Evolutionary conservation across 2,797 vertebrate species (phyloP).

Genomic region (Chromis chromis): DNA sequence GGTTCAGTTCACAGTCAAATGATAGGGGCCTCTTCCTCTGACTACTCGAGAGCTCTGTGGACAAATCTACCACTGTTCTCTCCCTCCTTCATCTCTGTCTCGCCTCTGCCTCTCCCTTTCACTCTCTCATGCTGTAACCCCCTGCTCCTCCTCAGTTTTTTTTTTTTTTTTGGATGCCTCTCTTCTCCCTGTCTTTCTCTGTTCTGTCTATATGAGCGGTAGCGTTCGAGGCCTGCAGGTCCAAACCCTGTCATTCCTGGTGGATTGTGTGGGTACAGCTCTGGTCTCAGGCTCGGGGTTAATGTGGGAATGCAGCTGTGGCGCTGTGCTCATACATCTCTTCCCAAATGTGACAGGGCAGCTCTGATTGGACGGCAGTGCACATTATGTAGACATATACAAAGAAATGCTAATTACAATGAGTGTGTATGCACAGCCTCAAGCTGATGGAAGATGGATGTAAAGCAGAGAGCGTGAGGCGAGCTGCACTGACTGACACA

Average conservation of each 20-base stretch:
- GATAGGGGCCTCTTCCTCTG: constrained; percentile 64
- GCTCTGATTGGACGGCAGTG: constrained; percentile 9
- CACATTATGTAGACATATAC: neutral
- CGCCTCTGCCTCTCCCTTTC: constrained; percentile 22
- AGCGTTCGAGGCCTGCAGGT: constrained; percentile 3
- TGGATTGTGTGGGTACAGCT: constrained; percentile 37
- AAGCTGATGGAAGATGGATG: constrained; percentile 15
- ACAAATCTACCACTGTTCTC: constrained; percentile 67
- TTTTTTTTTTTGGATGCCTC: constrained; percentile 7
- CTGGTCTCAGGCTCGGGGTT: constrained; percentile 19
- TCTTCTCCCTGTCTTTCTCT: neutral
- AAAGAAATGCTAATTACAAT: constrained; percentile 23
- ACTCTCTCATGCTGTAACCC: constrained; percentile 11
- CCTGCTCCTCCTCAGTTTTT: neutral
- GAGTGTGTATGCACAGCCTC: neutral
- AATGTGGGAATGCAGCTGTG: constrained; percentile 58
- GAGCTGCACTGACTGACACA: constrained; percentile 22
- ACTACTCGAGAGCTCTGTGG: constrained; percentile 36
- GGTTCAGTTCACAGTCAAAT: constrained; percentile 70
- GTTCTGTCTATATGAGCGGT: neutral
- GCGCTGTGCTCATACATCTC: constrained; percentile 34
- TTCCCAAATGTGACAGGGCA: constrained; percentile 36
- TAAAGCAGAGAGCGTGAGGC: constrained; percentile 16
- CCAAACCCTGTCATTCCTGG: constrained; percentile 43
- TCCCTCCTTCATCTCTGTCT: constrained; percentile 38